phyloP scores from a whole-genome alignment of 2,113 vertebrate genomes.

The Odontesthes bonariensis region DNA sequence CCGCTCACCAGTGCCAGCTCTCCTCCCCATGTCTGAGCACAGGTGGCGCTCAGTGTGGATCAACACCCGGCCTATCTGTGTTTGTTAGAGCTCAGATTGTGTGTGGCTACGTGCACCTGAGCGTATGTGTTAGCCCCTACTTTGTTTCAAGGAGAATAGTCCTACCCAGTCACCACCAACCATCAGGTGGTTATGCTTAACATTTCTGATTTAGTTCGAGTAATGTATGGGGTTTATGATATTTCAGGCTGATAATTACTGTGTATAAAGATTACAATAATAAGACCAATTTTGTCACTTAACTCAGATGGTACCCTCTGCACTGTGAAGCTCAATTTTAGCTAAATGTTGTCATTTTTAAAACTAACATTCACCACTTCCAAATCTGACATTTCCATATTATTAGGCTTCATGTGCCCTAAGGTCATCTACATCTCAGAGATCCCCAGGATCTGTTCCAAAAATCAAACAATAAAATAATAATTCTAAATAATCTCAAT shows the following conservation, averaged over 20 bases:
- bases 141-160: slow-evolving; percentile 59
- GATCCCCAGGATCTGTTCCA: no score
- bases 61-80: slow-evolving; percentile 50
- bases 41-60: slow-evolving; percentile 71
- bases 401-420: no score
- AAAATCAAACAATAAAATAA: no score
- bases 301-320: neutral
- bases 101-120: slow-evolving; percentile 47
- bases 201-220: slow-evolving; percentile 5
- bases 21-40: slow-evolving; percentile 59
- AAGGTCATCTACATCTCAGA: no score
- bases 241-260: neutral
- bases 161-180: slow-evolving; percentile 4
- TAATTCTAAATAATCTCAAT: no score
- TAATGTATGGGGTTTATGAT: neutral
- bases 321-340: no score
- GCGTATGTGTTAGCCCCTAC: slow-evolving; percentile 51
- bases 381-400: no score
- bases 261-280: neutral
- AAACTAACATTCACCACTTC: no score
- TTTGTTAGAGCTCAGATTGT: slow-evolving; percentile 55
- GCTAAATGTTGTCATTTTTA: no score
- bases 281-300: neutral
- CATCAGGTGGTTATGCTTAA: slow-evolving; percentile 23
- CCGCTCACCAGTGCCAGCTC: slow-evolving; percentile 62